Evolutionary conservation across 1,140 invertebrate genomes (phyloP), one percentile per base, ranked within the genome.

Genomic region (Drosophila jambulina): DNA sequence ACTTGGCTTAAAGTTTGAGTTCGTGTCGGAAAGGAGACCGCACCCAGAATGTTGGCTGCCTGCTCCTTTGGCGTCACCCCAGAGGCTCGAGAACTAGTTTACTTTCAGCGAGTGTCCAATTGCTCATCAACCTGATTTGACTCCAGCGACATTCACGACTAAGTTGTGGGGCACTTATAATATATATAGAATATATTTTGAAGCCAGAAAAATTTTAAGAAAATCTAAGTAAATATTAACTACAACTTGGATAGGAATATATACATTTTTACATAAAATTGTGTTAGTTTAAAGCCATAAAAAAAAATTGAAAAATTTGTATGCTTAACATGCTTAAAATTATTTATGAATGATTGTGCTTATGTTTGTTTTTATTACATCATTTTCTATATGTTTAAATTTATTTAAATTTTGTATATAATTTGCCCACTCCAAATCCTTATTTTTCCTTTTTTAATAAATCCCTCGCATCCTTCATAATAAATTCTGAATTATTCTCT

Each of bases 51-150:
- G 17, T 49, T n/a, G 36, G 8, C 38, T 64, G 62, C 36, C 51
- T 63, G 58, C 62, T 65, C 34, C 42, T 38, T 21, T 51, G 49
- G 15, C 17, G 25, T n/a, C 15, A n/a, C 8, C 17, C 13, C 63
- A 17, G 32, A 51, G 60, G 53, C 43, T 25, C 36, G 46, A 75
- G 64, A 82, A 87, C 84, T 88, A 87, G 80, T 88, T 87, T 88
- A 80, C 43, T 72, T 72, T 72, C 23, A 72, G 54, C 36, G 36
- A 59, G 23, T 72, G 67, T 71, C 67, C 43, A 42, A 59, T 54
- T 46, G 67, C 82, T 80, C 84, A 88, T 87, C 84, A 87, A 83
- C 70, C 62, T 80, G 64, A 72, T 82, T 80, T 86, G 67, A 80
- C 79, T 86, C n/a, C 48, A 80, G 70, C 56, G 75, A 82, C 84